Conservation (phyloP, 2,888 invertebrate species). For the Bruchidius siliquastri region DNA sequence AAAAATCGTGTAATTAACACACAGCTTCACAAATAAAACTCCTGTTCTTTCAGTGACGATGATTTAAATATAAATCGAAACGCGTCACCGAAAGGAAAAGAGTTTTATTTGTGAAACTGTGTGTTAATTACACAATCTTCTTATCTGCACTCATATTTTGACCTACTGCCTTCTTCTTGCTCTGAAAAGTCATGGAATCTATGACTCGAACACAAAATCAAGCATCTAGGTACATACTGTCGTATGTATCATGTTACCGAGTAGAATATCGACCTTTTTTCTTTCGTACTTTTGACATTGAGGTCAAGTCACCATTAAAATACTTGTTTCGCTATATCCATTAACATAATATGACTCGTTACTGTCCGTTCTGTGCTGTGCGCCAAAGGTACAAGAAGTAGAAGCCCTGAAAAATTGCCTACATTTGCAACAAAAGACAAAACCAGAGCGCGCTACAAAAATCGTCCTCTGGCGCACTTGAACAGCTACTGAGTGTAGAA, state of each 20-base stretch:
- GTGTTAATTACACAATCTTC: too few species aligned
- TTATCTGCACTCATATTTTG: too few species aligned
- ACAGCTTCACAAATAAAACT: too few species aligned
- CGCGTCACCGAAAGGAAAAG: too few species aligned
- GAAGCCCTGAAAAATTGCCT: neutral
- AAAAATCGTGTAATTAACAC: too few species aligned
- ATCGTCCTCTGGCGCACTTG: neutral
- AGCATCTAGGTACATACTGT: neutral
- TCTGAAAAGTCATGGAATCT: too few species aligned
- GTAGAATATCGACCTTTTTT: neutral
- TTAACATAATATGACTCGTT: neutral
- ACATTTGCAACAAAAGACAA: neutral
- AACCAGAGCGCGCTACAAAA: neutral
- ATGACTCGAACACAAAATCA: too few species aligned
- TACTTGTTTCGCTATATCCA: neutral
- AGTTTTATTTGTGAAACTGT: too few species aligned
- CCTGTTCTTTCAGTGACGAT: too few species aligned
- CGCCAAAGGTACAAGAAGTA: neutral
- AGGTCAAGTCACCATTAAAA: neutral
- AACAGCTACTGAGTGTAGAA: neutral
- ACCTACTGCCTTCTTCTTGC: too few species aligned
- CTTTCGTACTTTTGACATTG: neutral
- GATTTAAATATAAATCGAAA: too few species aligned
- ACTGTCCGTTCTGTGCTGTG: neutral
- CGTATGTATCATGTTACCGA: neutral